phyloP scores from a whole-genome alignment of 2,888 invertebrate species.

The Lepidocyrtoides sp. region DNA sequence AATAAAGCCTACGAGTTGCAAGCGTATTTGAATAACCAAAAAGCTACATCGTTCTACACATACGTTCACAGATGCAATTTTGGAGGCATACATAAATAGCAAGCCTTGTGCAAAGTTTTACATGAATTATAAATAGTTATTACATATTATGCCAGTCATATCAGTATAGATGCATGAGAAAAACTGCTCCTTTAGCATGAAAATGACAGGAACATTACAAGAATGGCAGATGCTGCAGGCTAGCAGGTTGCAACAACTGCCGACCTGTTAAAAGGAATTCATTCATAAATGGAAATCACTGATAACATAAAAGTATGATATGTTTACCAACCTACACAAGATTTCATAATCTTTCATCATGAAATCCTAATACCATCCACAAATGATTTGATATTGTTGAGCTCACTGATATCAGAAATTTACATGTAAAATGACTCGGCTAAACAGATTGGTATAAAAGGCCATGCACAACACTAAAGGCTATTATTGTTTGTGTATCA shows the following conservation, averaged over 20 bases:
- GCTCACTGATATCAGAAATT: conserved; percentile 1
- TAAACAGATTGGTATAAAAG: no score
- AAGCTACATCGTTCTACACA: no score
- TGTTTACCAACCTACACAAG: neutral
- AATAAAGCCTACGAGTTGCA: no score
- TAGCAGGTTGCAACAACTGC: neutral
- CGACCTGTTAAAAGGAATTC: neutral
- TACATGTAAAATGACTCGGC: neutral
- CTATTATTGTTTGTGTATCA: no score
- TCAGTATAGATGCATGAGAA: neutral
- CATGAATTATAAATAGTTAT: no score
- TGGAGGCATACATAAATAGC: no score
- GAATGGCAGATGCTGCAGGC: conserved; percentile 3
- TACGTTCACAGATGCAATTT: no score
- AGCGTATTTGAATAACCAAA: no score
- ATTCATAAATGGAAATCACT: neutral
- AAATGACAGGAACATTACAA: neutral
- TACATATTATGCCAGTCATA: no score
- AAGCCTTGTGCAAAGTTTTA: no score
- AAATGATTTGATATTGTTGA: neutral
- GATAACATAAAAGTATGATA: no score
- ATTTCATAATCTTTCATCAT: neutral
- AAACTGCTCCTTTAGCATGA: neutral
- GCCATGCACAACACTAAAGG: no score
- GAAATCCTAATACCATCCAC: neutral